Conservation (phyloP, 2,888 invertebrate species). For the Limnephilus marmoratus region DNA sequence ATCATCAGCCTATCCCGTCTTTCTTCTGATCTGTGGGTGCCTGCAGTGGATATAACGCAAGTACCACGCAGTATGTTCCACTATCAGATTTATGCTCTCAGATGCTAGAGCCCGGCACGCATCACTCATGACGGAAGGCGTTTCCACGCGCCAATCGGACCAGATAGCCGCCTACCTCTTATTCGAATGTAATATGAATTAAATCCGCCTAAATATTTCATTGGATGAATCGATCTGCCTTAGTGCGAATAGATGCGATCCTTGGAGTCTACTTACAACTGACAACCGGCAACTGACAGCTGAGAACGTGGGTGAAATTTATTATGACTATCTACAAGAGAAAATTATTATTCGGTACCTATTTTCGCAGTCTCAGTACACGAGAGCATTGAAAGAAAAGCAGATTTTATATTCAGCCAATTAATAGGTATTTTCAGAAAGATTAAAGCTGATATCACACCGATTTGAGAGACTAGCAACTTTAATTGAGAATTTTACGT, state of each 20-base stretch:
- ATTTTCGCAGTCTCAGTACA: neutral
- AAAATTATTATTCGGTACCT: neutral
- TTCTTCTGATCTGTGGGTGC: neutral
- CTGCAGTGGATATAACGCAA: neutral
- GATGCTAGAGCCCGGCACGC: constrained; percentile 26
- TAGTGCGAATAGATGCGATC: neutral
- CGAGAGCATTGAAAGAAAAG: neutral
- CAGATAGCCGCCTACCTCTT: constrained; percentile 29
- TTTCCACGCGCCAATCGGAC: constrained; percentile 33
- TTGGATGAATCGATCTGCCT: neutral
- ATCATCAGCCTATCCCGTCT: neutral
- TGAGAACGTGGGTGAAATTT: neutral
- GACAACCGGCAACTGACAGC: neutral
- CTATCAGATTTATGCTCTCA: constrained; percentile 33
- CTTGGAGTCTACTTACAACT: neutral
- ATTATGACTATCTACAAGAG: neutral
- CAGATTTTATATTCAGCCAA: neutral
- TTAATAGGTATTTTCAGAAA: neutral
- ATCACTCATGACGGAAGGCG: constrained; percentile 41
- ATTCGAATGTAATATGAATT: neutral
- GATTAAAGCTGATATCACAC: neutral
- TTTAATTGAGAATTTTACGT: neutral
- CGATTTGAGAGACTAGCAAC: neutral
- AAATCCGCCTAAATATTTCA: neutral
- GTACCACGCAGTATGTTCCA: neutral